These are phyloP conservation scores for Pygoscelis adeliae DNA, from an alignment of 2,113 vertebrate species.

Conservation along the genomic window DNA sequence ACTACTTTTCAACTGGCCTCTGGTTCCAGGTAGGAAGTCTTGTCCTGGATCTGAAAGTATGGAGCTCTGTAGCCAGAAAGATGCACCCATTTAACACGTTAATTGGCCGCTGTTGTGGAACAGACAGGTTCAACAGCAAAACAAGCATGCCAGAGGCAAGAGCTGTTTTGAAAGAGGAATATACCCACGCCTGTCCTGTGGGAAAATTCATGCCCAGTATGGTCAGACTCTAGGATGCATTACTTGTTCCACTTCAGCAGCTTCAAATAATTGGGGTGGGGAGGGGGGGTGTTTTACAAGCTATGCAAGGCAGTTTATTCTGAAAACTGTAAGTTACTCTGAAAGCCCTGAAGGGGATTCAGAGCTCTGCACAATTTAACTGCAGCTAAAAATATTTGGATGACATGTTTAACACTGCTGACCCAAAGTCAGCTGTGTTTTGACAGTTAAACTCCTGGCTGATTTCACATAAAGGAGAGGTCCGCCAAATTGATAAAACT, in stretches of 20 bases:
- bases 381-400: not conserved
- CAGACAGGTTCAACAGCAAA: conserved; percentile 32
- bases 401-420: not conserved
- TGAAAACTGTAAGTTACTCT: not conserved
- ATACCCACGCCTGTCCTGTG: not conserved
- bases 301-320: not conserved
- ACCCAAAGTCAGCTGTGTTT: not conserved
- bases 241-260: not conserved
- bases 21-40: not conserved
- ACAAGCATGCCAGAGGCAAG: not conserved
- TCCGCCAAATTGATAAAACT: not conserved
- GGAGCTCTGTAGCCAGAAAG: not conserved
- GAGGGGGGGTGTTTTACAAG: not conserved
- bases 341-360: not conserved
- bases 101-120: not conserved
- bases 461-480: not conserved
- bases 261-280: not conserved
- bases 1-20: not conserved
- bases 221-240: not conserved
- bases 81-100: not conserved
- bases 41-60: not conserved
- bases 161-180: not conserved
- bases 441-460: not conserved
- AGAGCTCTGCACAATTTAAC: not conserved
- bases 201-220: not conserved